Percentiles rank a stretch among this genome's conserved stretches.
Conservation (phyloP, 2,113 vertebrate genomes). For the Lycocorax pyrrhopterus region DNA sequence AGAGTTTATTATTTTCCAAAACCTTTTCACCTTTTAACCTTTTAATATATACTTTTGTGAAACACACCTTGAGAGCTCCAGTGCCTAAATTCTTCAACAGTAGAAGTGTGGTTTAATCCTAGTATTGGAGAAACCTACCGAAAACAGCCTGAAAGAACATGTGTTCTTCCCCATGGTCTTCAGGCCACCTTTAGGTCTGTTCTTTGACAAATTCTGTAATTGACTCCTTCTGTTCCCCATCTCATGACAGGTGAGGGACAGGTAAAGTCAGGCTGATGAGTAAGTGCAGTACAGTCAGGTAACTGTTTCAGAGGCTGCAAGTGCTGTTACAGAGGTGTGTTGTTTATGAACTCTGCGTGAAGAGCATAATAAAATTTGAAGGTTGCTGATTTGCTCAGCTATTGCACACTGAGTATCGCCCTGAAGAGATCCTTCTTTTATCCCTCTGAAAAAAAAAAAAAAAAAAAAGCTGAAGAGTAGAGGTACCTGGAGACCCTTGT, state of each 20-base stretch:
- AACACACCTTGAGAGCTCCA: not conserved
- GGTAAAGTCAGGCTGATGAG: not conserved
- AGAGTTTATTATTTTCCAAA: not conserved
- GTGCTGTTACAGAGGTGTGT: not conserved
- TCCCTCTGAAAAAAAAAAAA: not conserved
- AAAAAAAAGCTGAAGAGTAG: not conserved
- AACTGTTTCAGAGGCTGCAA: not conserved
- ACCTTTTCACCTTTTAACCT: not conserved
- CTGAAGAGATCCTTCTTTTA: not conserved
- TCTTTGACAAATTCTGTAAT: not conserved
- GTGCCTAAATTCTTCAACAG: not conserved
- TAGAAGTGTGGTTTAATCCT: not conserved
- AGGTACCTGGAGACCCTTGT: not conserved
- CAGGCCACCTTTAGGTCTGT: not conserved
- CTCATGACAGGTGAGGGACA: not conserved
- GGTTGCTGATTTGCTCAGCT: not conserved
- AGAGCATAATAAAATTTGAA: not conserved
- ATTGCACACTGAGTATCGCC: not conserved
- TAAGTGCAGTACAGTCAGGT: not conserved
- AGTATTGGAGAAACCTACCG: not conserved
- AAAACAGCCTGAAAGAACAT: not conserved
- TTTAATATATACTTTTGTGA: not conserved
- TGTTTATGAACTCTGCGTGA: not conserved
- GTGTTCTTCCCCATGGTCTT: not conserved
- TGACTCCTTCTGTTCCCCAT: not conserved